These are phyloP conservation scores for Drosophila affinis DNA, from an alignment of 2,888 invertebrate species.

Conservation along the genomic window DNA sequence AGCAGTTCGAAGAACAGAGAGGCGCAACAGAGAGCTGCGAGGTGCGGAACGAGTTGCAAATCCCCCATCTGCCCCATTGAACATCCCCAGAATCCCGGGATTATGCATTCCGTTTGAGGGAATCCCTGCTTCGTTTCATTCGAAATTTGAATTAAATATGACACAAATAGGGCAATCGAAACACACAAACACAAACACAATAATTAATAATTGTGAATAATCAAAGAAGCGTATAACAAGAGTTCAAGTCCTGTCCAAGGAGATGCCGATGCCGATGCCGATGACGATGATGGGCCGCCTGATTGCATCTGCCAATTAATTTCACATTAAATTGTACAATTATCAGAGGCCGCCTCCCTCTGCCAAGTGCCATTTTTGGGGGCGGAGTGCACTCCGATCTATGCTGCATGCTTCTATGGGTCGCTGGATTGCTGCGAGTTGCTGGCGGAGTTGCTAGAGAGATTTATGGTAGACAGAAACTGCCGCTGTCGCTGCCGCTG, in stretches of 20 bases:
- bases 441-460: slow-evolving; percentile 36
- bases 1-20: background rate
- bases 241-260: background rate
- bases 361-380: slow-evolving; percentile 11
- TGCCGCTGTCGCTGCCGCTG: slow-evolving; percentile 27
- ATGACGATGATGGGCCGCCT: slow-evolving; percentile 28
- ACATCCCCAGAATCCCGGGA: background rate
- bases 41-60: too few relatives aligned
- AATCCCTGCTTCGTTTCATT: background rate
- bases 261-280: slow-evolving; percentile 23
- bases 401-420: slow-evolving; percentile 3
- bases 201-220: slow-evolving; percentile 46
- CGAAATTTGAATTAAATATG: background rate
- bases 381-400: slow-evolving; percentile 31
- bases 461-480: slow-evolving; percentile 72
- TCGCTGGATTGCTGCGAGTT: too few relatives aligned
- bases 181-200: background rate
- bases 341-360: slow-evolving; percentile 2
- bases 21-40: background rate
- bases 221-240: slow-evolving; percentile 45
- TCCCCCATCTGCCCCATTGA: slow-evolving; percentile 5
- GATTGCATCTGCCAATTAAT: slow-evolving; percentile 67
- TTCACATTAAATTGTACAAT: slow-evolving; percentile 44
- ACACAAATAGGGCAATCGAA: background rate
- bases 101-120: slow-evolving; percentile 19